Conservation (phyloP, 2,113 vertebrate genomes). For the Nesogale talazaci region DNA sequence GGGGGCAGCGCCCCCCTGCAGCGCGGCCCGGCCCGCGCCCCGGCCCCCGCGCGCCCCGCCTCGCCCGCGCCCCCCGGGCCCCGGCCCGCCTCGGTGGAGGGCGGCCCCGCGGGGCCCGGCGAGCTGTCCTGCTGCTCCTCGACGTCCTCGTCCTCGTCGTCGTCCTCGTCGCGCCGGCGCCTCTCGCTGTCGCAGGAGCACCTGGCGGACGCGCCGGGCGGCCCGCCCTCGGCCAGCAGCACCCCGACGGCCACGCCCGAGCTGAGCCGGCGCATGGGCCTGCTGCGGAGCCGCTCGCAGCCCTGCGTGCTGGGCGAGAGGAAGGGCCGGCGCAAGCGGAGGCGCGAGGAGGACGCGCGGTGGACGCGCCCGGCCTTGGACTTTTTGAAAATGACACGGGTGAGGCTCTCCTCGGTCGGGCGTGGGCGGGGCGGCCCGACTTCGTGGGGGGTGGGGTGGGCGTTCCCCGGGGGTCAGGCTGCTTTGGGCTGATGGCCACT, state of each 20-base stretch:
- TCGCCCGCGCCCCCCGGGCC: slow-evolving; percentile 82
- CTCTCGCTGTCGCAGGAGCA: slow-evolving; percentile 89
- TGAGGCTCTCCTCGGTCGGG: slow-evolving; percentile 77
- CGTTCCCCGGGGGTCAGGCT: neutral
- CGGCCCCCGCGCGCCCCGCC: slow-evolving; percentile 68
- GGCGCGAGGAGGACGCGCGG: slow-evolving; percentile 85
- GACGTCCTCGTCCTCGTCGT: too few relatives aligned
- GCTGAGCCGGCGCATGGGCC: slow-evolving; percentile 83
- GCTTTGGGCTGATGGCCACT: neutral
- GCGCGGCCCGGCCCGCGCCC: slow-evolving; percentile 77
- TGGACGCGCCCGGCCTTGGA: slow-evolving; percentile 89
- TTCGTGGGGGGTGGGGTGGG: too few relatives aligned
- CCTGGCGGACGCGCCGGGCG: slow-evolving; percentile 77
- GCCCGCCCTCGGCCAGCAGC: slow-evolving; percentile 86
- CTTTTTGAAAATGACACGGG: slow-evolving; percentile 90
- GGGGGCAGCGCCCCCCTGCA: slow-evolving; percentile 85
- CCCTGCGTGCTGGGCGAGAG: slow-evolving; percentile 87
- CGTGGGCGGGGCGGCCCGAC: too few relatives aligned
- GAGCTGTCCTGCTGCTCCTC: slow-evolving; percentile 68
- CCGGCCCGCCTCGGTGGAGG: slow-evolving; percentile 85
- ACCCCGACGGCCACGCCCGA: slow-evolving; percentile 86
- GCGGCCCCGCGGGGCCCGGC: slow-evolving; percentile 62
- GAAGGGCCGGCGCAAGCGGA: slow-evolving; percentile 86
- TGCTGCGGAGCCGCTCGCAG: slow-evolving; percentile 88
- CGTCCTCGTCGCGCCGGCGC: slow-evolving; percentile 84